Percentiles rank a stretch among this genome's conserved stretches.
Evolutionary conservation across 2,113 vertebrate species (phyloP).

Genomic region (Procavia capensis): DNA sequence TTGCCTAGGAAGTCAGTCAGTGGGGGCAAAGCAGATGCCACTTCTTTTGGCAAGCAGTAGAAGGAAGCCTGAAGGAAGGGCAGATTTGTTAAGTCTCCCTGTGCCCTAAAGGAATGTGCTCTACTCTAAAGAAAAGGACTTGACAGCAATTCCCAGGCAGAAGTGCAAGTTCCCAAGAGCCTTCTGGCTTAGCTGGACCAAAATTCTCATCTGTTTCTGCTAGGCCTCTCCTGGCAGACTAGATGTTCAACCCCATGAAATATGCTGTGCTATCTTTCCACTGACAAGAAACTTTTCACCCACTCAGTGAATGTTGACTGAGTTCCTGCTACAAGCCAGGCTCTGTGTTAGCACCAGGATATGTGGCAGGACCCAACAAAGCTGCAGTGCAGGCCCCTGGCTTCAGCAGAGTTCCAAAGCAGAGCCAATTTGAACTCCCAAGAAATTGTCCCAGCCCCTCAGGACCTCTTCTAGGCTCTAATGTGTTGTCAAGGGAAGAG

Average conservation of each 20-base stretch:
- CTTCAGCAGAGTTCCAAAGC: neutral
- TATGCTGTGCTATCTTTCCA: neutral
- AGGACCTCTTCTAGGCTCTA: neutral
- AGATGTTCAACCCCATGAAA: neutral
- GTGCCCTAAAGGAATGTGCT: neutral
- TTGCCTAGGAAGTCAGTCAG: neutral
- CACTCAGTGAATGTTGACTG: too few species aligned
- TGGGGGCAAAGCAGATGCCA: neutral
- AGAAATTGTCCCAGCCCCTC: neutral
- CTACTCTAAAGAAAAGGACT: neutral
- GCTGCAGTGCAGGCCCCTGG: accelerated
- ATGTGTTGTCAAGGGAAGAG: neutral
- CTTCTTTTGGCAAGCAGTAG: neutral
- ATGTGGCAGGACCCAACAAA: neutral
- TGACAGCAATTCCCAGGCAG: neutral
- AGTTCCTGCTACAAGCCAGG: neutral
- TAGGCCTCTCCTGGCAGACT: neutral
- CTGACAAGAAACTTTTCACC: neutral
- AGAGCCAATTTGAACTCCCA: neutral
- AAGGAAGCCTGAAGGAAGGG: neutral
- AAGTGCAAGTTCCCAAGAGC: neutral
- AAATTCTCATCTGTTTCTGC: neutral
- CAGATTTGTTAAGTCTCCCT: neutral
- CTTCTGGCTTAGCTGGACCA: neutral
- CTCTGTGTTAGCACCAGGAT: neutral